Percentiles rank a stretch among this genome's conserved stretches.
Conservation (phyloP, 2,797 vertebrate genomes). For the Ceryle rudis region DNA sequence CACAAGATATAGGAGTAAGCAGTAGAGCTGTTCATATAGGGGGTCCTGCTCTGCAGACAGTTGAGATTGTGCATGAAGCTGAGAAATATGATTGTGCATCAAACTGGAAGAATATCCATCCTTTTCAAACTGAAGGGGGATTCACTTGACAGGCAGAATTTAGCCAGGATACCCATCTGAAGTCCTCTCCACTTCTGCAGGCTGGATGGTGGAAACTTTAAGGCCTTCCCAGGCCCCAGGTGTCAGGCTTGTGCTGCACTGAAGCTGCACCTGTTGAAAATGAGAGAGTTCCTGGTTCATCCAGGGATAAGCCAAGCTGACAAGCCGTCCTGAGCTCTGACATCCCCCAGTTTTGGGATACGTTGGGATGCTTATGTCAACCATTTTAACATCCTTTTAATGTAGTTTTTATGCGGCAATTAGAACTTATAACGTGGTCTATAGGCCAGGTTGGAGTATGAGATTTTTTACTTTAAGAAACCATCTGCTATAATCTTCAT, state of each 20-base stretch:
- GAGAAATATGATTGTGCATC: neutral
- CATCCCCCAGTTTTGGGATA: neutral
- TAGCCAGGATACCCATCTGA: neutral
- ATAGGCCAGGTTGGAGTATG: neutral
- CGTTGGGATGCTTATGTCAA: neutral
- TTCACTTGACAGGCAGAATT: neutral
- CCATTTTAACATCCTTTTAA: neutral
- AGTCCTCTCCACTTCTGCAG: neutral
- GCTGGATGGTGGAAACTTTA: neutral
- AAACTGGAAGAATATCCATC: neutral
- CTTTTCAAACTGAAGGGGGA: neutral
- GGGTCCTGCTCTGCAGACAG: neutral
- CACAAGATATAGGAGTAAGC: rapidly evolving
- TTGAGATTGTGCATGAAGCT: neutral
- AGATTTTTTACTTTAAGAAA: neutral
- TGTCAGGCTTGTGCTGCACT: neutral
- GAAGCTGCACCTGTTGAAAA: neutral
- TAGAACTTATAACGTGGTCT: neutral
- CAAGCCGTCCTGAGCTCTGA: neutral
- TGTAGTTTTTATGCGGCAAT: neutral
- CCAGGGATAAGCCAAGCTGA: neutral
- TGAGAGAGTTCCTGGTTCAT: neutral
- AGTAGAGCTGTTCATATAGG: neutral
- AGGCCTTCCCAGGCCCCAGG: rapidly evolving
- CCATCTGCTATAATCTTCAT: neutral